Evolutionary conservation across 2,888 invertebrate genomes (phyloP).

Genomic region (Drosophila tripunctata): DNA sequence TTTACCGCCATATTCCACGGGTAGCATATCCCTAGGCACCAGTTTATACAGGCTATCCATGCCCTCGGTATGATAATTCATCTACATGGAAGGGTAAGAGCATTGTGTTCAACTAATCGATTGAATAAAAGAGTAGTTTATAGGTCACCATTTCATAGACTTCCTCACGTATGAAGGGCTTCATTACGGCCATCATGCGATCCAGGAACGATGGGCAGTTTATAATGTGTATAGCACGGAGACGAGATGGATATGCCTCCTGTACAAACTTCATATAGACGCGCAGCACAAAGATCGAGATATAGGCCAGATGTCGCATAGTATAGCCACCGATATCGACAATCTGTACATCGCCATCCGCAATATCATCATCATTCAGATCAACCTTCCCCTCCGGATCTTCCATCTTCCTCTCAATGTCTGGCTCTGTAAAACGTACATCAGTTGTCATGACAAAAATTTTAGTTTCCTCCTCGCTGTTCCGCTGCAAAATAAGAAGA

Average conservation of each 20-base stretch:
- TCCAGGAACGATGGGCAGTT: conserved; percentile 87
- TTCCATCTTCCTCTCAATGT: conserved; percentile 17
- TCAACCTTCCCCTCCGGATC: not conserved
- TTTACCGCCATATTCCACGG: conserved; percentile 88
- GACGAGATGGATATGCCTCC: conserved; percentile 88
- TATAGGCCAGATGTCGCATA: conserved; percentile 86
- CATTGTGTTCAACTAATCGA: no score
- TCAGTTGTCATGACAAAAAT: conserved; percentile 77
- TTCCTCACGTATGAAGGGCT: conserved; percentile 87
- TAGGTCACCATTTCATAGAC: conserved; percentile 85
- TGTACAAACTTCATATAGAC: conserved; percentile 89
- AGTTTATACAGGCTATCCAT: conserved; percentile 86
- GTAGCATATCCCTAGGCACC: conserved; percentile 86
- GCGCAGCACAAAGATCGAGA: conserved; percentile 86
- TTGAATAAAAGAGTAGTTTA: not conserved
- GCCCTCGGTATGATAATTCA: conserved; percentile 86
- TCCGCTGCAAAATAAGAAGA: conserved; percentile 49
- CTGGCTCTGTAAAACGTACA: conserved; percentile 64
- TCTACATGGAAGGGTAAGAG: no score
- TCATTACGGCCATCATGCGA: conserved; percentile 86
- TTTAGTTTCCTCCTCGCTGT: conserved; percentile 74
- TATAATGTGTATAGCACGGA: conserved; percentile 88
- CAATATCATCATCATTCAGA: conserved; percentile 84
- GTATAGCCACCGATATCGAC: conserved; percentile 89
- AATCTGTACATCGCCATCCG: conserved; percentile 87